These are phyloP conservation scores for Zaprionus tsacasi DNA, from an alignment of 1,140 invertebrate genomes.

Conservation along the genomic window DNA sequence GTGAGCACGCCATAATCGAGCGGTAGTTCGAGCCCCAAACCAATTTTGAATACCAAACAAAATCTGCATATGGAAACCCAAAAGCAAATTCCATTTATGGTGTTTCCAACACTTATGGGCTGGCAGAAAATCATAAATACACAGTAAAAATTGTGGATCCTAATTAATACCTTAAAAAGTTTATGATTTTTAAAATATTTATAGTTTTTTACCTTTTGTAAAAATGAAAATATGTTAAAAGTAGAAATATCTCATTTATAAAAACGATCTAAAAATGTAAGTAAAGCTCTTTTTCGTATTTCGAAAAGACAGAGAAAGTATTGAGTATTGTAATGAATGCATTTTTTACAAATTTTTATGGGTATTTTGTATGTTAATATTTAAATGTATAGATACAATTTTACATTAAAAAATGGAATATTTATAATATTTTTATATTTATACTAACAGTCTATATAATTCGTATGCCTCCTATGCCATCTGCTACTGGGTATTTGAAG, in stretches of 20 bases:
- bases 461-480: background rate
- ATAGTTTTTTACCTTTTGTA: background rate
- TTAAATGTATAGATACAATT: too few species aligned
- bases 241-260: background rate
- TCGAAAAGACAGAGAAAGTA: background rate
- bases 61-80: background rate
- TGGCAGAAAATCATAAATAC: background rate
- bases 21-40: background rate
- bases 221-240: background rate
- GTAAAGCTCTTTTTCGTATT: background rate
- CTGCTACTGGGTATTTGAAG: background rate
- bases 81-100: background rate
- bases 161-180: background rate
- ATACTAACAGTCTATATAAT: too few species aligned
- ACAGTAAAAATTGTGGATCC: background rate
- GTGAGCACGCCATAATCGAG: slow-evolving; percentile 5
- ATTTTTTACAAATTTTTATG: too few species aligned
- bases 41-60: slow-evolving; percentile 8
- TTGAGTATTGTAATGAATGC: background rate
- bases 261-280: background rate
- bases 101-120: background rate
- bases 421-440: too few species aligned
- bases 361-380: too few species aligned
- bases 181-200: background rate
- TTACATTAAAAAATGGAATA: too few species aligned